phyloP scores from a whole-genome alignment of 2,113 vertebrate species.

The Sterrhoptilus dennistouni region DNA sequence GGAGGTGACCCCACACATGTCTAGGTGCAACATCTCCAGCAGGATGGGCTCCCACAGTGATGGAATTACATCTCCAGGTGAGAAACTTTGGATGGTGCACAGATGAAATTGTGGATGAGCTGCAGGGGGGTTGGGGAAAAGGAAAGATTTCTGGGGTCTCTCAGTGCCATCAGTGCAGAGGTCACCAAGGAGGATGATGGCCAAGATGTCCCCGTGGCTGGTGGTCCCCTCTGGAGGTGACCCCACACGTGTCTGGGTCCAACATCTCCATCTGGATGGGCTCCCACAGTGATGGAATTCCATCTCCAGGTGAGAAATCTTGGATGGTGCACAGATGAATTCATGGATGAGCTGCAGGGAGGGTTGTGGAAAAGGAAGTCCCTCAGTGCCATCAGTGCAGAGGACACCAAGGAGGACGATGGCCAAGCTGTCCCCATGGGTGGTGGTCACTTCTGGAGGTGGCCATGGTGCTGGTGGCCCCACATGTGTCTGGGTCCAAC shows the following conservation, averaged over 20 bases:
- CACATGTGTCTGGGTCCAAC: not conserved
- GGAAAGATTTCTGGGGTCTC: not conserved
- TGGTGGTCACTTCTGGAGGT: not conserved
- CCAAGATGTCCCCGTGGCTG: not conserved
- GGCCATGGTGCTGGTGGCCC: too few species aligned
- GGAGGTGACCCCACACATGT: not conserved
- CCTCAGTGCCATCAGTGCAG: too few species aligned
- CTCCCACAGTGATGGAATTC: not conserved
- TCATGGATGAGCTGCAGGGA: fast-evolving
- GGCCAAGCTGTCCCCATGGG: too few species aligned
- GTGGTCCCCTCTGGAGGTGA: not conserved
- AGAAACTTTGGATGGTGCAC: too few species aligned
- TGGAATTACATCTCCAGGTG: too few species aligned
- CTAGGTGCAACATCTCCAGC: too few species aligned
- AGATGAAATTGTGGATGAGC: too few species aligned
- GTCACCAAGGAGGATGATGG: not conserved
- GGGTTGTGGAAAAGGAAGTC: too few species aligned
- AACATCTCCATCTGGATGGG: not conserved
- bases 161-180: not conserved
- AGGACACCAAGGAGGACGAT: not conserved
- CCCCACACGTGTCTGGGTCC: not conserved
- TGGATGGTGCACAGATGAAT: fast-evolving
- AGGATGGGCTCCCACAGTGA: too few species aligned
- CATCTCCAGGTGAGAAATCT: not conserved
- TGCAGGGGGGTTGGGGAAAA: not conserved